A percentile compares a stretch with the other conserved stretches of the same genome.
phyloP scores from a whole-genome alignment of 2,888 invertebrate genomes.

The Pammene aurita region DNA sequence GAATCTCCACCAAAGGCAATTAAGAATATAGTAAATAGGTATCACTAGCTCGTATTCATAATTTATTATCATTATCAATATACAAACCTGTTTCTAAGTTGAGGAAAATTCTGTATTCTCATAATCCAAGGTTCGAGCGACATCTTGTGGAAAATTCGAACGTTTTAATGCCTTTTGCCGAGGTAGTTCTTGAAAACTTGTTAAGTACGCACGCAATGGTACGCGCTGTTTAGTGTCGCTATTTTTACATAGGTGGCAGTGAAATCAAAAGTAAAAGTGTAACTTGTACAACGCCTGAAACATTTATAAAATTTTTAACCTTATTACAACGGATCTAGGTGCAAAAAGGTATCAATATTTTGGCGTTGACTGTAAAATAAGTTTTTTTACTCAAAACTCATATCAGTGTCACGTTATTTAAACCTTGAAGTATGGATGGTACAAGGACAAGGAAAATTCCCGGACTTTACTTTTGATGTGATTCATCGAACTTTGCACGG shows the following conservation, averaged over 20 bases:
- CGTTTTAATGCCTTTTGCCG: neutral
- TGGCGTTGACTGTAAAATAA: no score
- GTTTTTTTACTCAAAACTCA: no score
- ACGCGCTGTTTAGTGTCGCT: neutral
- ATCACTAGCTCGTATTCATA: neutral
- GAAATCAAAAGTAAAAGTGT: neutral
- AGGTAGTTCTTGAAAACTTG: neutral
- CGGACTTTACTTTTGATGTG: no score
- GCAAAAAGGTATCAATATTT: no score
- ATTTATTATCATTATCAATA: neutral
- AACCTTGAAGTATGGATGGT: no score
- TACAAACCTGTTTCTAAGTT: neutral
- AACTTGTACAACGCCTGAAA: no score
- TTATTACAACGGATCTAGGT: no score
- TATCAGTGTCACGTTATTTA: no score
- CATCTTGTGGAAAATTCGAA: slow-evolving; percentile 7
- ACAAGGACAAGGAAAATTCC: no score
- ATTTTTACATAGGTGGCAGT: slow-evolving; percentile 18
- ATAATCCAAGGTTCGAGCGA: neutral
- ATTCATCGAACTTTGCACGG: no score
- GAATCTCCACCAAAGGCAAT: slow-evolving; percentile 5
- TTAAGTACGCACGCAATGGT: neutral
- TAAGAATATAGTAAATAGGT: neutral
- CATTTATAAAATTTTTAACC: no score
- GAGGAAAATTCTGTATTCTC: neutral